Base-by-base conservation (phyloP, 2,888 invertebrate species). In the Pycnomerus fuliginosus region DNA sequence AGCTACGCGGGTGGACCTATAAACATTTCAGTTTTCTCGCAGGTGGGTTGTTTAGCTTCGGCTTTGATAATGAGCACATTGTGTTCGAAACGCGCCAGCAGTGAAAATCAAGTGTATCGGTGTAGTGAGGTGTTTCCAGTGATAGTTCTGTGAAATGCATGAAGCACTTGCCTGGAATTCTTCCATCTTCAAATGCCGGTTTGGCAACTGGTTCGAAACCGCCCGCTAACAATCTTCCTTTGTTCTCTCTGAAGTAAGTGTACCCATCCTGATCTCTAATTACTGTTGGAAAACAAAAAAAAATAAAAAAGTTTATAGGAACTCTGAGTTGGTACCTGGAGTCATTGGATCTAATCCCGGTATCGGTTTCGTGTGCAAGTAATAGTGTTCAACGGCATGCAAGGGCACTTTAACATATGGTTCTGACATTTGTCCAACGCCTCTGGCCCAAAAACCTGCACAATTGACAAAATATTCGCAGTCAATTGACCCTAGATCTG, bases 381-480 rank as follows among this genome's bases (percentile, higher is more conserved):
- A 94, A 70, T 94, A 92, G 74, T 96, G 95, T 68, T 95, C 93
- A 50, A 92, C 93, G 0, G 95, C 87, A 71, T 95, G 85, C 5
- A 96, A 74, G 0, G 96, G 96, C 17, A 90, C 85, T 71, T 91
- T 90, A 1, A 97, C 91, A 64, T 82, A 80, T 1, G 94, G 94
- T 44, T 84, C 80, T 14, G 92, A 87, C 49, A 89, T 71, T 64
- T 90, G 87, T 3, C 95, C 96, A 29, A 96, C 83, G 69, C 87
- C 85, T 53, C 94, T 79, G 0, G 94, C 91, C 94, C 95, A 96
- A 74, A 94, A 90, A 4, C 98, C 98, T 14, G 90, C 88, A 68
- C 93, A 92, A 73, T 98, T 98, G 16, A 99, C 90, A 73, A 98
- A 97, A 70, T 84, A 87, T 57, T 93, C 84, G 71, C 96, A 96